phyloP scores from a whole-genome alignment of 2,888 invertebrate genomes.

The Papilio elwesi region DNA sequence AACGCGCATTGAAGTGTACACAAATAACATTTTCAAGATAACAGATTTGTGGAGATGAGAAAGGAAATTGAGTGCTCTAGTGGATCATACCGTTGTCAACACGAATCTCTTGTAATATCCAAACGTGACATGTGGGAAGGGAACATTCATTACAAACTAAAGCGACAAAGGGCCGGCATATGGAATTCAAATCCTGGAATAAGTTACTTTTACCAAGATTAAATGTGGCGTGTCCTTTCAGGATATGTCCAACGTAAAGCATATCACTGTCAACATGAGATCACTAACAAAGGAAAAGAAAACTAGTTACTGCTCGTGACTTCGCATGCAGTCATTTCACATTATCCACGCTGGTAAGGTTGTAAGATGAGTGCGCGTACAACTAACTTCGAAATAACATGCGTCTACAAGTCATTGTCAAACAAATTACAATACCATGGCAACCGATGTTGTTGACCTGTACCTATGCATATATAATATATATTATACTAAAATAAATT shows the following conservation, averaged over 20 bases:
- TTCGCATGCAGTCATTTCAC: no score
- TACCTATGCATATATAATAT: no score
- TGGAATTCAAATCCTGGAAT: slow-evolving; percentile 4
- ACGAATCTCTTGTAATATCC: slow-evolving; percentile 15
- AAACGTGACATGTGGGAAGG: slow-evolving; percentile 19
- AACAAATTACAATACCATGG: no score
- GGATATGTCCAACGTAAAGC: not conserved
- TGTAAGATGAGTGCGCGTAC: no score
- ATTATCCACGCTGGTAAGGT: no score
- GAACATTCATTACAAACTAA: slow-evolving; percentile 6
- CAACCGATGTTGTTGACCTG: no score
- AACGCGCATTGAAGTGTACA: not conserved
- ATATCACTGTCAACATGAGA: not conserved
- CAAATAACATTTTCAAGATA: not conserved
- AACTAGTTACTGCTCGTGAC: not conserved
- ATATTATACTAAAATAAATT: no score
- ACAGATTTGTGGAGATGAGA: slow-evolving; percentile 8
- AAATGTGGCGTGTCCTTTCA: not conserved
- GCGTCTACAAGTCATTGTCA: no score
- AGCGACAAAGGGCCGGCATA: slow-evolving; percentile 15
- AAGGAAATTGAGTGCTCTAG: slow-evolving; percentile 15
- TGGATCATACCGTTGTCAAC: not conserved
- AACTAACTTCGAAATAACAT: no score
- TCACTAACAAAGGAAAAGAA: not conserved
- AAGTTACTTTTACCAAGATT: not conserved